Evolutionary conservation across 2,888 invertebrate species (phyloP).

Genomic region (Pyrocoelia pectoralis): DNA sequence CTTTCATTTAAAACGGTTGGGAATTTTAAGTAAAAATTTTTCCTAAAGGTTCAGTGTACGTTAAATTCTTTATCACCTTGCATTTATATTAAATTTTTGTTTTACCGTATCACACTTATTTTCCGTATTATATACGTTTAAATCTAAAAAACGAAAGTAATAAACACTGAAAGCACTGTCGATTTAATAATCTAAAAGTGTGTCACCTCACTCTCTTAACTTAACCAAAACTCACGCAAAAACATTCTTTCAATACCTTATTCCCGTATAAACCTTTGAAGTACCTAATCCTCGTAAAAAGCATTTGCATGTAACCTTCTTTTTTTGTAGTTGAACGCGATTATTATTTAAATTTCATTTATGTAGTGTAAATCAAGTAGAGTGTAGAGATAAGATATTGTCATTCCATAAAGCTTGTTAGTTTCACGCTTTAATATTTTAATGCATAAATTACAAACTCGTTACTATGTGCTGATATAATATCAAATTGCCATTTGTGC

Average conservation of each 20-base stretch:
- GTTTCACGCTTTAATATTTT: no score
- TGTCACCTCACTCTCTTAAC: no score
- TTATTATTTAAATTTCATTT: not conserved
- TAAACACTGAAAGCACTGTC: no score
- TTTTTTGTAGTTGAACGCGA: not conserved
- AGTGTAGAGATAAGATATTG: not conserved
- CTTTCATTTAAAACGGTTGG: slow-evolving; percentile 1
- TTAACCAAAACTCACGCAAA: not conserved
- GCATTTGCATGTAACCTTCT: not conserved
- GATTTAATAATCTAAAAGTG: no score
- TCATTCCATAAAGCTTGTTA: not conserved
- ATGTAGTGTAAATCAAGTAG: not conserved
- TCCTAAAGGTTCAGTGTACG: not conserved
- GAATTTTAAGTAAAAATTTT: slow-evolving; percentile 5
- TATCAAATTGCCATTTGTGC: no score
- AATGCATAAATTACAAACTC: not conserved
- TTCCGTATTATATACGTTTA: not conserved
- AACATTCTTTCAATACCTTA: slow-evolving; percentile 1
- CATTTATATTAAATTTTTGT: slow-evolving; percentile 2
- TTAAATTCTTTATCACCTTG: not conserved
- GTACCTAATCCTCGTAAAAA: not conserved
- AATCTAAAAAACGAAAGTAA: not conserved
- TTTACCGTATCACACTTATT: not conserved
- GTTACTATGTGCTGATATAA: no score
- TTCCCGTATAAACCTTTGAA: not conserved